Evolutionary conservation across 2,888 invertebrate species (phyloP), one percentile per base, ranked within the genome.

Genomic region (Ornithoptera alexandrae): DNA sequence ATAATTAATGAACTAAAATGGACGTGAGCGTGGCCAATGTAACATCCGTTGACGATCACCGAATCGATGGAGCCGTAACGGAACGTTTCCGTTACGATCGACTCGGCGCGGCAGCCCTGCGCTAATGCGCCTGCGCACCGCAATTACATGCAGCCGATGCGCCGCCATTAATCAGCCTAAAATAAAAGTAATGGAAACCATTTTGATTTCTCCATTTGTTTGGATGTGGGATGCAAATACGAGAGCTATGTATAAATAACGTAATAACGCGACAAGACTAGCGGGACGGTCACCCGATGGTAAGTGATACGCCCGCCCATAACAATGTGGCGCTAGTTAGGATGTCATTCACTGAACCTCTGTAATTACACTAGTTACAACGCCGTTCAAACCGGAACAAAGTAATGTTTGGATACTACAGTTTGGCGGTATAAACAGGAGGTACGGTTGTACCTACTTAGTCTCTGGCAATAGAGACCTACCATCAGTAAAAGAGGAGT

Each of bases 151-250:
- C 69, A 65, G 46, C 17, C 57, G 20, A 57, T 67, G 61, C 56
- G 22, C 67, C 56, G 61, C 42, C 67, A 68, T 67, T 62, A 66
- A 60, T 66, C 60, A 59, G 65, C 42, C 59, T 66, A 66, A 66
- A 66, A 65, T 58, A 65, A 59, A 50, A 46, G 15, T 59, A 66
- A 66, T 50, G 59, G 65, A 50, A 42, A 24, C 46, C 65, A 50
- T 66, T 66, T 66, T 50, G 65, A 66, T 66, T 60, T 60, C 46
- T 59, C 10, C 24, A 46, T 36, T 42, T 50, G 42, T 46, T 30
- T 58, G 24, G 17, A 58, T 30, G 22, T n/a, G 46, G 18, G 46
- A 24, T 20, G 24, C 22, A 30, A 66, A 66, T 24, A 59, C 30
- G 24, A 66, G 46, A 50, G 24, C 59, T 2, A 18, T 18, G 57